Conservation (phyloP, 1,140 invertebrate species). For the Heliconius congener region DNA sequence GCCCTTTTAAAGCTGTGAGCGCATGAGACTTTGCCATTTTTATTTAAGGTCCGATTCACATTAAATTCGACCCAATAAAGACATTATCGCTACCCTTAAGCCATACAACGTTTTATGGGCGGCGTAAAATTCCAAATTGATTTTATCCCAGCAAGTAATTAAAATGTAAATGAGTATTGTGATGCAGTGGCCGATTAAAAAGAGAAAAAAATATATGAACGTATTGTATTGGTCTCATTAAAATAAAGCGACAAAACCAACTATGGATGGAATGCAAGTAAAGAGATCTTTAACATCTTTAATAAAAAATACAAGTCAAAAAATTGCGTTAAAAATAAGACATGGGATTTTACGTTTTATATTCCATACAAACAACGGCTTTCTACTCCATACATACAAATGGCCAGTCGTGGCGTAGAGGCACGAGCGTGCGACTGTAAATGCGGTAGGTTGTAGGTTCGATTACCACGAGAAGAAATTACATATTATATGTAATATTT, state of each 20-base stretch:
- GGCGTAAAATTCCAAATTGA: slow-evolving; percentile 47
- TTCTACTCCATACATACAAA: too few relatives aligned
- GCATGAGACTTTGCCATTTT: slow-evolving; percentile 15
- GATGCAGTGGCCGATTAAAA: slow-evolving; percentile 47
- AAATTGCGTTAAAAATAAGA: too few relatives aligned
- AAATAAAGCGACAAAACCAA: slow-evolving; percentile 29
- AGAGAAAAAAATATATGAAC: slow-evolving; percentile 40
- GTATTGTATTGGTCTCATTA: slow-evolving; percentile 44
- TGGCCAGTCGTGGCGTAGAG: too few relatives aligned
- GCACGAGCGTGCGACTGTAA: too few relatives aligned
- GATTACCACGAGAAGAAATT: too few relatives aligned
- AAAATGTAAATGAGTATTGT: slow-evolving; percentile 72
- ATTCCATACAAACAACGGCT: too few relatives aligned
- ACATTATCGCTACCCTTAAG: slow-evolving; percentile 36
- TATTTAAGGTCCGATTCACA: slow-evolving; percentile 24
- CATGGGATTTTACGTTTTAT: too few relatives aligned
- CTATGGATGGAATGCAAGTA: slow-evolving; percentile 23
- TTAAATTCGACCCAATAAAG: slow-evolving; percentile 32
- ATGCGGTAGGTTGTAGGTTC: too few relatives aligned
- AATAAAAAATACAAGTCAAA: neutral
- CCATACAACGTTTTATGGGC: slow-evolving; percentile 35
- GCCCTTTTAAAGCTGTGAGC: neutral
- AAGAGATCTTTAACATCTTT: neutral
- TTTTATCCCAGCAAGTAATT: slow-evolving; percentile 55
- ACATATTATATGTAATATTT: too few relatives aligned